Evolutionary conservation across 2,797 vertebrate genomes (phyloP).

Genomic region (Schizopygopsis pylzovi): DNA sequence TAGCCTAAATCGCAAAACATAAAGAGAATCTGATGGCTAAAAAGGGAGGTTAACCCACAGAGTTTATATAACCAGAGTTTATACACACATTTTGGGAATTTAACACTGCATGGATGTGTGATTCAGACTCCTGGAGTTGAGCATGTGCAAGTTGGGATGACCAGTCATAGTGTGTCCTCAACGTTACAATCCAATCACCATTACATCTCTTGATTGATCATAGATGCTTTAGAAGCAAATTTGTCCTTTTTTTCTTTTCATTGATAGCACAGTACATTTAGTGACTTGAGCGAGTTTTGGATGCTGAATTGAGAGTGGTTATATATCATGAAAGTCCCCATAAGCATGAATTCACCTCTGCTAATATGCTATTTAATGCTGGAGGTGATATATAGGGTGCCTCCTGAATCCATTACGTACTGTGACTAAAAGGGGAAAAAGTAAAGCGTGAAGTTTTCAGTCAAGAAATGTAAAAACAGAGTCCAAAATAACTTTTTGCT

Average conservation of each 20-base stretch:
- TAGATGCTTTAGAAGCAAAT: neutral
- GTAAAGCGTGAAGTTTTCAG: slow-evolving; percentile 28
- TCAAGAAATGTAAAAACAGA: slow-evolving; percentile 46
- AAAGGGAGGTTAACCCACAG: neutral
- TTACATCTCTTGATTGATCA: slow-evolving; percentile 53
- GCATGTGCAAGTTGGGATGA: slow-evolving; percentile 51
- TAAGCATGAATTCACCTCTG: slow-evolving; percentile 1
- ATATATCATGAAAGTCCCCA: neutral
- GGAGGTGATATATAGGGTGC: slow-evolving; percentile 11
- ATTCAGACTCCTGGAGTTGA: slow-evolving; percentile 41
- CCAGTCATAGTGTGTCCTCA: slow-evolving; percentile 20
- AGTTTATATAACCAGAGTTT: neutral
- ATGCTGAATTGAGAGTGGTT: neutral
- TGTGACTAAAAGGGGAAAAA: slow-evolving; percentile 7
- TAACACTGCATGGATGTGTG: slow-evolving; percentile 56
- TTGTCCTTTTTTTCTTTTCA: neutral
- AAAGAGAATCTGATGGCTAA: neutral
- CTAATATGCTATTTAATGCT: neutral
- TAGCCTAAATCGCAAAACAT: neutral
- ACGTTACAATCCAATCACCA: neutral
- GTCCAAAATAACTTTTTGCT: slow-evolving; percentile 29
- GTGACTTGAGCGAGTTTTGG: neutral
- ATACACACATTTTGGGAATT: slow-evolving; percentile 34
- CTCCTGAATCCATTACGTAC: neutral
- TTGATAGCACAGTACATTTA: slow-evolving; percentile 8